Conservation (phyloP, 2,888 invertebrate species). For the Druceiella hillmani region DNA sequence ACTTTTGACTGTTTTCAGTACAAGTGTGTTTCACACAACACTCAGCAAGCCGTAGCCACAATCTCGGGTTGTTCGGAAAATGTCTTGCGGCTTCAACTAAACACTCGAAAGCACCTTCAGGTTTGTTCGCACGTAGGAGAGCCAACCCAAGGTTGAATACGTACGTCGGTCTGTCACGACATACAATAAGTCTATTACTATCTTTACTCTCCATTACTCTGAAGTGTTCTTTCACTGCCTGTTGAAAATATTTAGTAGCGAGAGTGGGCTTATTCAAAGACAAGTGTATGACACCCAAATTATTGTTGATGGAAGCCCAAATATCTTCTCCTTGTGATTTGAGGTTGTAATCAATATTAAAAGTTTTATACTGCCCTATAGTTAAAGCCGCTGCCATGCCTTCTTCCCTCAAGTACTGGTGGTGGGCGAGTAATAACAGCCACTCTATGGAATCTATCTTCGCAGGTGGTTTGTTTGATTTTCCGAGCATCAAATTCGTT, state of each 20-base stretch:
- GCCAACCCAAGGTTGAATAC: constrained; percentile 83
- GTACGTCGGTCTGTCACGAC: constrained; percentile 54
- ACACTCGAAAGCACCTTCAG: constrained; percentile 85
- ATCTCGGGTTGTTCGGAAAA: constrained; percentile 80
- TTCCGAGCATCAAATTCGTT: constrained; percentile 38
- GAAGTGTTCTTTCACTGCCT: background rate
- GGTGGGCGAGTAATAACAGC: constrained; percentile 42
- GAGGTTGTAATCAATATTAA: constrained; percentile 39
- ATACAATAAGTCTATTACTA: constrained; percentile 38
- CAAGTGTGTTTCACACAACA: constrained; percentile 76
- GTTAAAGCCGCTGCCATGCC: constrained; percentile 39
- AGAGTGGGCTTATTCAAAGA: constrained; percentile 76
- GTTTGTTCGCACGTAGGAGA: constrained; percentile 73
- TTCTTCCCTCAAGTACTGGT: constrained; percentile 43
- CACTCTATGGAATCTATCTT: constrained; percentile 44
- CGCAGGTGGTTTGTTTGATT: constrained; percentile 33
- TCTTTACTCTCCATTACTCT: too few relatives aligned
- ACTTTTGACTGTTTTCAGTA: constrained; percentile 47
- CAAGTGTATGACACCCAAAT: constrained; percentile 76
- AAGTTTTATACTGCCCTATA: constrained; percentile 36
- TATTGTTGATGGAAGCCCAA: constrained; percentile 64
- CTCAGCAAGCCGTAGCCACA: constrained; percentile 92
- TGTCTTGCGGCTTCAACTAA: constrained; percentile 80
- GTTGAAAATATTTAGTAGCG: constrained; percentile 72
- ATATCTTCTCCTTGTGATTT: constrained; percentile 46